Base-by-base conservation (phyloP, 2,113 vertebrate species). In the Tympanuchus pallidicinctus region DNA sequence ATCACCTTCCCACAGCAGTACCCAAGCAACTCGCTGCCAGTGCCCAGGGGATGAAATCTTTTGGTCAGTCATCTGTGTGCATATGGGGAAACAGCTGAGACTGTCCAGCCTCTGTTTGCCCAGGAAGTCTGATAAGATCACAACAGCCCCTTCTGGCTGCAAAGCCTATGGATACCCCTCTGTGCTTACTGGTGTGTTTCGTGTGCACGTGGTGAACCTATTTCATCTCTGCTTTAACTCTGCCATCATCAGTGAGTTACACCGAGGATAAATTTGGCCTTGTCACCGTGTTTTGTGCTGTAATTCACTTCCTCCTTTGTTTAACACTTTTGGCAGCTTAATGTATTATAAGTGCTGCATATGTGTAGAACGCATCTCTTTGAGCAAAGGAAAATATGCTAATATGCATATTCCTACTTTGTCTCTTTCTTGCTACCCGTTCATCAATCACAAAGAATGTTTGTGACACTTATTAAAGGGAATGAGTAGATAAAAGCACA, bases 401-500 rank as follows among this genome's bases (percentile, higher is more conserved):
- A 96, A 93, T 96, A 66, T 82, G 86, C 86, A 66, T 94, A 95
- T 95, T 95, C 95, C 80, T 96, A 90, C 94, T 96, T 94, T 83
- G 93, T 93, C 92, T 95, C 88, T 95, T 95, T 95, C 94, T 94
- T 95, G 95, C 93, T 96, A 90, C 96, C 82, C 72, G 94, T 92
- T 96, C 94, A 97, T 97, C 96, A 95, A 97, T 95, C 95, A 96
- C 90, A 90, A 14, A 32, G 95, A 95, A 95, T 97, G 93, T 93
- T 96, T 96, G 92, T 93, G 96, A 92, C 89, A 94, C 93, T 95
- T 96, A 95, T 93, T 95, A 96, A 96, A 96, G 95, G 88, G 90
- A 96, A 95, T 90, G 90, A 95, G 92, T 81, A 96, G 96, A 97
- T 95, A 97, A 97, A 97, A 97, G 95, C 92, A 90, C 88, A 92